phyloP scores from a whole-genome alignment of 1,140 invertebrate species.

The Tribolium castaneum region DNA sequence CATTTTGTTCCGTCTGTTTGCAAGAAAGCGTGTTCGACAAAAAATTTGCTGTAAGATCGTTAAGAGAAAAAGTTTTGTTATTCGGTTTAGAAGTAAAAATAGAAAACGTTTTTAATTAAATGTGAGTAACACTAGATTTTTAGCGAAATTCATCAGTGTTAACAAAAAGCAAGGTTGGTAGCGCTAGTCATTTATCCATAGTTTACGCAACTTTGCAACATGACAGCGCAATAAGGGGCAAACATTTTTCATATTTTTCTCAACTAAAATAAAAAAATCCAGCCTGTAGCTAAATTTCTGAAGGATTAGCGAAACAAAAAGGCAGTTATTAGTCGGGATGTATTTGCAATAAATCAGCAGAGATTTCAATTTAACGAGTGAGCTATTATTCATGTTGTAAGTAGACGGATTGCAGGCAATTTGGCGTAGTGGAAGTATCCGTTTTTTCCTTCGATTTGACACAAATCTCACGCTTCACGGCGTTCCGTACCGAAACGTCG shows the following conservation, averaged over 20 bases:
- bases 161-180: too few species aligned
- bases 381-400: slow-evolving; percentile 13
- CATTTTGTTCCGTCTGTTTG: background rate
- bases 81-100: too few species aligned
- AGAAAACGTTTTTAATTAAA: too few species aligned
- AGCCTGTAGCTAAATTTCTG: too few species aligned
- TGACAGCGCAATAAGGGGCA: too few species aligned
- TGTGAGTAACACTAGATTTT: too few species aligned
- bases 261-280: too few species aligned
- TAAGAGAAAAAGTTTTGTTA: background rate
- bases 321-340: background rate
- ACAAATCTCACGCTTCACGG: slow-evolving; percentile 29
- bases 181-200: too few species aligned
- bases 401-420: background rate
- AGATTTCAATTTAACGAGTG: slow-evolving; percentile 6
- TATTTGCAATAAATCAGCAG: background rate
- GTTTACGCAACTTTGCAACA: too few species aligned
- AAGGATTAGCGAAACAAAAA: background rate
- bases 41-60: background rate
- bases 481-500: background rate
- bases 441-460: slow-evolving; percentile 27
- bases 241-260: too few species aligned
- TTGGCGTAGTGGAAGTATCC: background rate
- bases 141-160: too few species aligned
- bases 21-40: background rate